Evolutionary conservation across 2,113 vertebrate species (phyloP).

Genomic region (Haliaeetus leucogaster): DNA sequence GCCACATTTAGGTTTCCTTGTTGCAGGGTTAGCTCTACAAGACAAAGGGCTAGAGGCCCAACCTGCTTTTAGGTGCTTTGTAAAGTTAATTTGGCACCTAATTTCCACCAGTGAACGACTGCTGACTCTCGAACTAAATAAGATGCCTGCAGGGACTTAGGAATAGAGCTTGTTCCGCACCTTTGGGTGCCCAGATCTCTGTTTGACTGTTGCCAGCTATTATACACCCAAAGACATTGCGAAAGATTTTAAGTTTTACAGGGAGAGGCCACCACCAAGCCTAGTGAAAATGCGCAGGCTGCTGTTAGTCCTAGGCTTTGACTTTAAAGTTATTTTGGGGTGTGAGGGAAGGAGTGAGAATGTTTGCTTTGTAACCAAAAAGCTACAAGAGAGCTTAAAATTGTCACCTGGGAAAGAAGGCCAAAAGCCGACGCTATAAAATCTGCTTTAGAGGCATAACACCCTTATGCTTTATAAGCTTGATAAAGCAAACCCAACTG

Average conservation of each 20-base stretch:
- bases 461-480: background rate
- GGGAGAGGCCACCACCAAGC: background rate
- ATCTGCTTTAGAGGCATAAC: background rate
- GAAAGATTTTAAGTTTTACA: background rate
- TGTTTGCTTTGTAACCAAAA: background rate
- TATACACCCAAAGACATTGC: background rate
- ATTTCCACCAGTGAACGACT: background rate
- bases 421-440: background rate
- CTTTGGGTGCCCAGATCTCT: background rate
- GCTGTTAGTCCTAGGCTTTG: background rate
- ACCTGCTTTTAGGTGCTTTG: background rate
- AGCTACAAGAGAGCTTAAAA: background rate
- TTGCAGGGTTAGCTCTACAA: fast-evolving
- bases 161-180: background rate
- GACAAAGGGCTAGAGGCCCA: background rate
- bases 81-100: background rate
- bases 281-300: background rate
- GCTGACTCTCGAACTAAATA: background rate
- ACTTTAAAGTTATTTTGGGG: background rate
- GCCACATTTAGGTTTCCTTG: background rate
- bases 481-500: constrained; percentile 17
- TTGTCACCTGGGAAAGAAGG: background rate
- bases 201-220: background rate
- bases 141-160: background rate
- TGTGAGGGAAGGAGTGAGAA: background rate